These are phyloP conservation scores for Aspidiotus destructor DNA, from an alignment of 2,888 invertebrate genomes.

Conservation along the genomic window DNA sequence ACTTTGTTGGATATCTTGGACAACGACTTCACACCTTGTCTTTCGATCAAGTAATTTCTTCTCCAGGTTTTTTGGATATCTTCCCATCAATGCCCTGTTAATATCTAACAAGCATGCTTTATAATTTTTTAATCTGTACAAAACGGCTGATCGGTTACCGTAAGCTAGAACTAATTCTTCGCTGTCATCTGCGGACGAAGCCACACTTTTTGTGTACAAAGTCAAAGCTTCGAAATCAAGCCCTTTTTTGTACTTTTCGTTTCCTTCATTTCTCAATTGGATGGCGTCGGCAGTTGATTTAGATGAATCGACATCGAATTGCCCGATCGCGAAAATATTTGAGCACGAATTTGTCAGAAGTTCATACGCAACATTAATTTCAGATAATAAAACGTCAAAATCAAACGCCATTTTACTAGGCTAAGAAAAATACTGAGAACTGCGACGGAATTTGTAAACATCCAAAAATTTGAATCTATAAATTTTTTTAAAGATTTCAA, in stretches of 20 bases:
- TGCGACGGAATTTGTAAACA: too few relatives aligned
- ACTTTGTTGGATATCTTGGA: too few relatives aligned
- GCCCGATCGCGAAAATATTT: background rate
- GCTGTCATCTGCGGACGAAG: conserved; percentile 48
- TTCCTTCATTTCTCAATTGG: conserved; percentile 43
- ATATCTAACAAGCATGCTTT: conserved; percentile 39
- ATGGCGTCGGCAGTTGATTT: background rate
- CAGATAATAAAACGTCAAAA: too few relatives aligned
- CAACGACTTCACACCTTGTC: background rate
- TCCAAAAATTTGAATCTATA: too few relatives aligned
- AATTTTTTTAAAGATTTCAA: too few relatives aligned
- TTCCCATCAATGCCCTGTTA: background rate
- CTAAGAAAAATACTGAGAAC: too few relatives aligned
- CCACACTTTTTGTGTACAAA: conserved; percentile 54
- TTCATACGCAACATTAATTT: too few relatives aligned
- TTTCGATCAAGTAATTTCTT: background rate
- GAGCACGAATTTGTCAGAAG: too few relatives aligned
- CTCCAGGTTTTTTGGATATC: background rate
- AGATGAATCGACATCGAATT: background rate
- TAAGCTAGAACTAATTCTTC: conserved; percentile 53
- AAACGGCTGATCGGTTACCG: conserved; percentile 59
- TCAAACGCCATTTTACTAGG: too few relatives aligned
- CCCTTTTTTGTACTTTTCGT: conserved; percentile 50
- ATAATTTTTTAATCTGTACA: conserved; percentile 51
- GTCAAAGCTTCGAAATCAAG: conserved; percentile 47